These are phyloP conservation scores for Sebastes iracundus DNA, from an alignment of 2,797 vertebrate genomes.

Conservation along the genomic window DNA sequence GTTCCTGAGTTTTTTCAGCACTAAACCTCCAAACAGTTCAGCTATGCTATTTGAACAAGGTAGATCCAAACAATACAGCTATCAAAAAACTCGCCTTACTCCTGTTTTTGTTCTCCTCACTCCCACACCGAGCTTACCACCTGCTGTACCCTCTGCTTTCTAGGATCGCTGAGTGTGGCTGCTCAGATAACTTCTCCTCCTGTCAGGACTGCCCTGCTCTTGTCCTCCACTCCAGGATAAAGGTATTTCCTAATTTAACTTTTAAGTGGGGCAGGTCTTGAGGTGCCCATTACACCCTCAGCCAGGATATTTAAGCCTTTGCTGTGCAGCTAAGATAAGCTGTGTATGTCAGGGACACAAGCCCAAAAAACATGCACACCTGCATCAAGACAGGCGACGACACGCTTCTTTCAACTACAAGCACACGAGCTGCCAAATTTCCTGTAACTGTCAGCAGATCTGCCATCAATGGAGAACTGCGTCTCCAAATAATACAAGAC, in stretches of 20 bases:
- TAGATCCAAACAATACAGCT: constrained; percentile 42
- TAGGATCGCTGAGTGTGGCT: constrained; percentile 23
- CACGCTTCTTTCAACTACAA: constrained; percentile 18
- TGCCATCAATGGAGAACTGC: constrained; percentile 2
- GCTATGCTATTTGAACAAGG: constrained; percentile 36
- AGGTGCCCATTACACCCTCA: constrained; percentile 26
- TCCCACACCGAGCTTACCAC: constrained; percentile 27
- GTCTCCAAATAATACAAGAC: neutral
- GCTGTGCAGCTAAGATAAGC: constrained; percentile 57
- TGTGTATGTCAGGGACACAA: neutral
- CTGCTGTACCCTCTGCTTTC: constrained; percentile 22
- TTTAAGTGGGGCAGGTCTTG: neutral
- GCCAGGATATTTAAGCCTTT: constrained; percentile 19
- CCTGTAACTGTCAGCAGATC: constrained; percentile 40
- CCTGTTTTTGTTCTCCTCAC: constrained; percentile 12
- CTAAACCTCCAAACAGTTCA: constrained; percentile 30
- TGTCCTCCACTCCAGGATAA: constrained; percentile 28
- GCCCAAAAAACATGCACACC: constrained; percentile 16
- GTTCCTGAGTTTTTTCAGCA: constrained; percentile 18
- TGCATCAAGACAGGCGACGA: constrained; percentile 30
- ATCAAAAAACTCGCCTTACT: constrained; percentile 42
- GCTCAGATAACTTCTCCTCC: constrained; percentile 41
- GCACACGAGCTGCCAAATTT: constrained; percentile 7
- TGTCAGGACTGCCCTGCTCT: constrained; percentile 24
- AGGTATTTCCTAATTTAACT: constrained; percentile 29